A percentile compares a stretch with the other conserved stretches of the same genome.
phyloP scores from a whole-genome alignment of 1,140 invertebrate species.

The Pseudomyrmex cubaensis region DNA sequence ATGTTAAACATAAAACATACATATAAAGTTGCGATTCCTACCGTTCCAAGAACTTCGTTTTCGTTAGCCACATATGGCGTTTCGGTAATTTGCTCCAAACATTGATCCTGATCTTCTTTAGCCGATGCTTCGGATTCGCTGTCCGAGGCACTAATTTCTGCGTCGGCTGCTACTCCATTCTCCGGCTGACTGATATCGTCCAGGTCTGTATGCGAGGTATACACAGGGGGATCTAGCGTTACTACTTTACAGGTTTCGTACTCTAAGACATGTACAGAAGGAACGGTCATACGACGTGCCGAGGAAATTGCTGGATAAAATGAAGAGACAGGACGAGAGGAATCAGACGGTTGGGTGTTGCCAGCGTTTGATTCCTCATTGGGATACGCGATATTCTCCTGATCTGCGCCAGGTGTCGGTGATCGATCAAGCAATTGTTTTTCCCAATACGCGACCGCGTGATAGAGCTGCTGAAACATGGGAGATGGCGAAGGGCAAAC shows the following conservation, averaged over 20 bases:
- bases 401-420: slow-evolving; percentile 71
- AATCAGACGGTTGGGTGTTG: slow-evolving; percentile 49
- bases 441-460: slow-evolving; percentile 86
- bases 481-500: slow-evolving; percentile 84
- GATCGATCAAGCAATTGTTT: slow-evolving; percentile 78
- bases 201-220: slow-evolving; percentile 83
- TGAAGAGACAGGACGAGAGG: slow-evolving; percentile 46
- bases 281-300: slow-evolving; percentile 78
- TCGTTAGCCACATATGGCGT: slow-evolving; percentile 88
- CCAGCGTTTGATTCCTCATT: slow-evolving; percentile 61
- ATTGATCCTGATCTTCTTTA: slow-evolving; percentile 84
- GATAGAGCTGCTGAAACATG: slow-evolving; percentile 86
- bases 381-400: slow-evolving; percentile 53
- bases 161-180: slow-evolving; percentile 82
- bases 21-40: slow-evolving; percentile 76
- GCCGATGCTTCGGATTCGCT: slow-evolving; percentile 85
- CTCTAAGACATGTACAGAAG: slow-evolving; percentile 80
- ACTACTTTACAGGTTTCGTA: slow-evolving; percentile 81
- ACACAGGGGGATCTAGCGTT: slow-evolving; percentile 81
- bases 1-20: background rate
- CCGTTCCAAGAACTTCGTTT: slow-evolving; percentile 90
- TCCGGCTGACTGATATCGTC: slow-evolving; percentile 84
- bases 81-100: slow-evolving; percentile 83
- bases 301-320: slow-evolving; percentile 45
- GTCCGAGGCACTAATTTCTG: slow-evolving; percentile 85